Conservation (phyloP, 2,113 vertebrate genomes). For the Ascaphus truei region DNA sequence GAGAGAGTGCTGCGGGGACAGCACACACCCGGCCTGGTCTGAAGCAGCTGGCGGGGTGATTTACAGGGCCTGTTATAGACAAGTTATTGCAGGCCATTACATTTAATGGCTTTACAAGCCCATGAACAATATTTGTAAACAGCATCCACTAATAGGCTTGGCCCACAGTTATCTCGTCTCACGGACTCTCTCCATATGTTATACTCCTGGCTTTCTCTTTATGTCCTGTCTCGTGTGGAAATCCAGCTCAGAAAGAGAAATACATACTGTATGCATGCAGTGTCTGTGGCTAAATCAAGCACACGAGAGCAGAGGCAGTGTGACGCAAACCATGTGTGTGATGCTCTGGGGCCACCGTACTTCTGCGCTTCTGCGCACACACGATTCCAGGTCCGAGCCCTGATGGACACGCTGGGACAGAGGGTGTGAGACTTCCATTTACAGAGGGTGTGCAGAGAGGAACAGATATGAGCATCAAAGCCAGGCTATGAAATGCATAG, state of each 20-base stretch:
- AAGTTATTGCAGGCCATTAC: conserved; percentile 33
- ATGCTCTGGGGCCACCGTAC: too few species aligned
- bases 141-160: conserved; percentile 31
- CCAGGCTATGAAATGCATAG: too few species aligned
- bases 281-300: not conserved
- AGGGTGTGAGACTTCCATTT: too few species aligned
- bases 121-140: conserved; percentile 38
- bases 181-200: conserved; percentile 29
- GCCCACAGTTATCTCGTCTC: conserved; percentile 22
- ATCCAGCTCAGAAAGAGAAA: conserved; percentile 13
- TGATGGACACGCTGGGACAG: too few species aligned
- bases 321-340: too few species aligned
- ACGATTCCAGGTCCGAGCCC: too few species aligned
- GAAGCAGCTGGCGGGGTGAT: conserved; percentile 33
- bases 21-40: not conserved
- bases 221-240: not conserved
- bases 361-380: too few species aligned
- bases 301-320: too few species aligned
- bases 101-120: conserved; percentile 36
- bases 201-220: conserved; percentile 15
- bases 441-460: too few species aligned
- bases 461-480: too few species aligned
- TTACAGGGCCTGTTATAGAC: conserved; percentile 32
- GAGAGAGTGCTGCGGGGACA: not conserved
- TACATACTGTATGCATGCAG: not conserved